Evolutionary conservation across 2,888 invertebrate species (phyloP), one percentile per base, ranked within the genome.

Genomic region (Scaptodrosophila latifasciaeformis): DNA sequence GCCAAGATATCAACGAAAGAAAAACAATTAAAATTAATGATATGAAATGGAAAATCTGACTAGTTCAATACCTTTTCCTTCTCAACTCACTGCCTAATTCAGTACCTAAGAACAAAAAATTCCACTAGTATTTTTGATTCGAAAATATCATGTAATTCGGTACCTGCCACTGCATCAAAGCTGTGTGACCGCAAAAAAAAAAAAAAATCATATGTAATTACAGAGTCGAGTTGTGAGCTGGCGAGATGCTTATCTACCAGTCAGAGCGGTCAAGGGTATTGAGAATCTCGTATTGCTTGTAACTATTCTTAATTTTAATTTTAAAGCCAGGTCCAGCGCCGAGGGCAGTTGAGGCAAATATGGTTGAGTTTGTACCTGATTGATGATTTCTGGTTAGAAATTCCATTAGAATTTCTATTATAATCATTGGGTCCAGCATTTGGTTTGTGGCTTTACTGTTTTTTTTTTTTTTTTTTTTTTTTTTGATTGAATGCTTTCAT

Each of bases 21-120:
- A n/a, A 44, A 24, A 61, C 65, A 63, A 55, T 67, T 63, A 54
- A 59, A 76, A 76, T 70, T 72, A 76, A 74, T 76, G 76, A 76
- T 59, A 57, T 46, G 42, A n/a, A n/a, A 44, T n/a, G 27, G 9
- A 27, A 27, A 27, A 27, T n/a, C n/a, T n/a, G n/a, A n/a, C n/a
- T n/a, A n/a, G n/a, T n/a, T n/a, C n/a, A n/a, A n/a, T n/a, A n/a
- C 27, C 9, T 27, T 5, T 9, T 9, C 27, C 27, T 27, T 6
- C 27, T 27, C 27, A 9, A 27, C 27, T 27, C 31, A 24, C 24
- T 7, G 24, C 24, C 24, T 5, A 24, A 24, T 24, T 24, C 5
- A 9, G 27, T 49, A 67, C 54, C 62, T 66, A n/a, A n/a, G n/a
- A n/a, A n/a, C n/a, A n/a, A n/a, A n/a, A n/a, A n/a, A n/a, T n/a